Evolutionary conservation across 1,140 invertebrate species (phyloP).

Genomic region (Apolygus lucorum): DNA sequence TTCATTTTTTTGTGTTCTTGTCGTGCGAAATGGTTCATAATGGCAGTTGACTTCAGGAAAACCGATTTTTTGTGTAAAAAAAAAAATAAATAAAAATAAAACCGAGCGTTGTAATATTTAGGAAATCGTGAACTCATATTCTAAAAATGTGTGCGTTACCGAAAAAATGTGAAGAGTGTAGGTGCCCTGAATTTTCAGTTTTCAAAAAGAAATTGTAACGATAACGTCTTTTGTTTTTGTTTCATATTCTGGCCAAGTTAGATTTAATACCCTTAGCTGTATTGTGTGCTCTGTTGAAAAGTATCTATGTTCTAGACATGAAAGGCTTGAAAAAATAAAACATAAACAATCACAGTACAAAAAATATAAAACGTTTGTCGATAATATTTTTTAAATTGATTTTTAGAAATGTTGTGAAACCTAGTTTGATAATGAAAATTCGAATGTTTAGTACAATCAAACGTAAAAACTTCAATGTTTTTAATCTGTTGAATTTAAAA

Average conservation of each 20-base stretch:
- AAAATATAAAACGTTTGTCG: background rate
- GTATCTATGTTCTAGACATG: background rate
- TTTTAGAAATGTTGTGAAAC: background rate
- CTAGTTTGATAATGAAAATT: background rate
- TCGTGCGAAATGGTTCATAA: background rate
- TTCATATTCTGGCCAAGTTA: background rate
- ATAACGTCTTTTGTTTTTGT: background rate
- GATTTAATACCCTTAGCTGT: conserved; percentile 3
- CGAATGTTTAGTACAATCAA: background rate
- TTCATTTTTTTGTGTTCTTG: background rate
- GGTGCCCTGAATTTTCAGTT: background rate
- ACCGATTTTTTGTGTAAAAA: background rate
- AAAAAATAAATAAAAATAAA: too few species aligned
- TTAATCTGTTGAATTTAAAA: too few species aligned
- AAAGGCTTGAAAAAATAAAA: background rate
- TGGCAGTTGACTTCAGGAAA: background rate
- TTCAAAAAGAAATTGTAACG: background rate
- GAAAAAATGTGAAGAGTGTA: conserved; percentile 14
- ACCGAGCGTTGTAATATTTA: background rate
- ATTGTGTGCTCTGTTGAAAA: conserved; percentile 8
- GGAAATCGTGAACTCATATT: background rate
- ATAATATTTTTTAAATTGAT: background rate
- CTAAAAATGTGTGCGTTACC: conserved; percentile 7
- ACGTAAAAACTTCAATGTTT: background rate
- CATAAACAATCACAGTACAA: conserved; percentile 6